Base-by-base conservation (phyloP, 2,797 vertebrate species). In the Crocidura indochinensis region DNA sequence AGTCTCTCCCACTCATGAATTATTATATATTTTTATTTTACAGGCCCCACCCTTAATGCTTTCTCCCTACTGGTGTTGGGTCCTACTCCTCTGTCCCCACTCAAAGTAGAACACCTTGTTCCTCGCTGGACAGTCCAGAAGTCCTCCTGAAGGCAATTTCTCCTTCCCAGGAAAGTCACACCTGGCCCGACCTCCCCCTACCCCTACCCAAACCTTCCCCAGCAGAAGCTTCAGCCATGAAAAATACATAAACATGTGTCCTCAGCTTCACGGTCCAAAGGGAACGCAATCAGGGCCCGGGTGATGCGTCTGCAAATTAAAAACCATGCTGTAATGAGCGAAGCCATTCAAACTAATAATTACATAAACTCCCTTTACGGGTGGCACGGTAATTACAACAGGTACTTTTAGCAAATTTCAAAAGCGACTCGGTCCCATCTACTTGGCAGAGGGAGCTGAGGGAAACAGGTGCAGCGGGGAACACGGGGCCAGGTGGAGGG, bases 281-380 rank as follows among this genome's bases (percentile, higher is more conserved):
- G 94, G 96, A 97, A 96, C 92, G 88, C 82, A 94, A 96, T 96
- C 82, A 49, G 92, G 92, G 82, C 93, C 75, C 93, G 77, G 85
- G 91, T 80, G 93, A 94, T 71, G 93, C 88, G 90, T 96, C 96
- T 91, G 84, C 88, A 92, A 97, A 97, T 98, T 97, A 97, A 97
- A 97, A 97, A 96, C 92, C 93, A 91, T 95, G 96, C 96, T 92
- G 79, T 97, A 93, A 97, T 91, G 95, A 93, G 96, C 94, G 95
- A 96, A 96, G 95, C 67, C 91, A 96, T 96, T 97, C 97, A 97
- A 97, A 98, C 97, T 97, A 97, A 98, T 98, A 97, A 98, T 98
- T 97, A 97, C 94, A 97, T 46, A 94, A 96, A 95, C 97, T 94
- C 95, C 95, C 86, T 69, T 97, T 97, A 96, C 24, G 88, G 92